Evolutionary conservation across 2,113 vertebrate genomes (phyloP).

Genomic region (Cinclus cinclus): DNA sequence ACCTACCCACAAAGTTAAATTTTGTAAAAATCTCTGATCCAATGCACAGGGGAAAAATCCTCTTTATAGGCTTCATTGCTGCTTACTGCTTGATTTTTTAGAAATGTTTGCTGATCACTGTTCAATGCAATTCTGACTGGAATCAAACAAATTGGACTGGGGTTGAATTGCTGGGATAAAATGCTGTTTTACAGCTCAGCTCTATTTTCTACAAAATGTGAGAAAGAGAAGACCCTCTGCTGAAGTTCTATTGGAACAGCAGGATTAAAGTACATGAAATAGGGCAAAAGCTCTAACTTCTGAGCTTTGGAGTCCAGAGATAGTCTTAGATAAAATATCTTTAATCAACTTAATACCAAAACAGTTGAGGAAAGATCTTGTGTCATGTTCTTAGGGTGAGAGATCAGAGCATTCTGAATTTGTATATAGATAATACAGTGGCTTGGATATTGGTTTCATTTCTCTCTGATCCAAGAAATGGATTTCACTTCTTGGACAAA

Average conservation of each 20-base stretch:
- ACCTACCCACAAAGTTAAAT: background rate
- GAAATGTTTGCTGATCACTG: background rate
- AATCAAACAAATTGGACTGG: background rate
- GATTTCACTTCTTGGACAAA: background rate
- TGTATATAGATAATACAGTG: constrained; percentile 9
- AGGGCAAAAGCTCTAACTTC: constrained; percentile 2
- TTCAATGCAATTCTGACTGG: background rate
- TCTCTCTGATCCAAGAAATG: constrained; percentile 43
- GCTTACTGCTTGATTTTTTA: background rate
- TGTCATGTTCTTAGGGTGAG: constrained; percentile 10
- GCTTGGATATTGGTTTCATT: constrained; percentile 28
- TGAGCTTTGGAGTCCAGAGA: constrained; percentile 14
- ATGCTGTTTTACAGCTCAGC: background rate
- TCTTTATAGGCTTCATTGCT: background rate
- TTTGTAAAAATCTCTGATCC: background rate
- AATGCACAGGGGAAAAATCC: background rate
- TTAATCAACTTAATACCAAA: constrained; percentile 22
- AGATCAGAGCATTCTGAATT: constrained; percentile 27
- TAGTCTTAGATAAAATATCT: constrained; percentile 32
- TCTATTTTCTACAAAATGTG: background rate
- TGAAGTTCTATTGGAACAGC: background rate
- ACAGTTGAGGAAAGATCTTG: background rate
- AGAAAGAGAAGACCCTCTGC: background rate
- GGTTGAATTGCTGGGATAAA: background rate
- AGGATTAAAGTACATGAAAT: constrained; percentile 37